These are phyloP conservation scores for Achlya flavicornis DNA, from an alignment of 2,888 invertebrate genomes.

Conservation along the genomic window DNA sequence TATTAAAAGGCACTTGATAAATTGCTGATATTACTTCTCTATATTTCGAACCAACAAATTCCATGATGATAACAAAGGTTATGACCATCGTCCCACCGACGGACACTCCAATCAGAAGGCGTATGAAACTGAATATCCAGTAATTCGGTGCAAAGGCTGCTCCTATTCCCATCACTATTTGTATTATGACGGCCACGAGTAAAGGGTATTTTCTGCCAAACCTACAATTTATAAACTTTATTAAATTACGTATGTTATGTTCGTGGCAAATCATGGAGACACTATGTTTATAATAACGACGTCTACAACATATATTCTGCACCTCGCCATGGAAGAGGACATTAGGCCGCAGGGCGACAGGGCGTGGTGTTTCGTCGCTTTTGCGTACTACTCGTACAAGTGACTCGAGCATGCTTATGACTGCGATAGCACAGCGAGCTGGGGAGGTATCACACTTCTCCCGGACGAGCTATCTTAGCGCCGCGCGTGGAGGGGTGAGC, in stretches of 20 bases:
- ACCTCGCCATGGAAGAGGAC: too few relatives aligned
- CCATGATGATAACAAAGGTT: constrained; percentile 86
- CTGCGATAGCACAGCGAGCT: too few relatives aligned
- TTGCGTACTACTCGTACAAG: too few relatives aligned
- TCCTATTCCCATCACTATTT: constrained; percentile 86
- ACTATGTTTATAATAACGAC: too few relatives aligned
- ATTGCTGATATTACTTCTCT: constrained; percentile 84
- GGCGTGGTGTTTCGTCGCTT: too few relatives aligned
- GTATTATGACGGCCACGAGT: constrained; percentile 87
- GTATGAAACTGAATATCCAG: constrained; percentile 85
- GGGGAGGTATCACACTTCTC: too few relatives aligned
- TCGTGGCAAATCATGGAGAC: neutral
- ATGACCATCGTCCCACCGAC: constrained; percentile 92
- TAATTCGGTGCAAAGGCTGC: constrained; percentile 87
- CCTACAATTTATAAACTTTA: constrained; percentile 71
- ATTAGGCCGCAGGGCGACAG: too few relatives aligned
- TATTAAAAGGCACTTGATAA: constrained; percentile 87
- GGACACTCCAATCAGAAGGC: constrained; percentile 88
- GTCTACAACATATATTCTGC: too few relatives aligned
- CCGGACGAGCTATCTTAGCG: too few relatives aligned
- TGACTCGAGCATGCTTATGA: too few relatives aligned
- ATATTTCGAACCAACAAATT: constrained; percentile 84
- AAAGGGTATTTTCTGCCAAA: constrained; percentile 90
- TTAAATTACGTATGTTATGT: neutral
- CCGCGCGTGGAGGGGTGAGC: too few relatives aligned